phyloP scores from a whole-genome alignment of 2,113 vertebrate species.

The Syngnathoides biaculeatus region DNA sequence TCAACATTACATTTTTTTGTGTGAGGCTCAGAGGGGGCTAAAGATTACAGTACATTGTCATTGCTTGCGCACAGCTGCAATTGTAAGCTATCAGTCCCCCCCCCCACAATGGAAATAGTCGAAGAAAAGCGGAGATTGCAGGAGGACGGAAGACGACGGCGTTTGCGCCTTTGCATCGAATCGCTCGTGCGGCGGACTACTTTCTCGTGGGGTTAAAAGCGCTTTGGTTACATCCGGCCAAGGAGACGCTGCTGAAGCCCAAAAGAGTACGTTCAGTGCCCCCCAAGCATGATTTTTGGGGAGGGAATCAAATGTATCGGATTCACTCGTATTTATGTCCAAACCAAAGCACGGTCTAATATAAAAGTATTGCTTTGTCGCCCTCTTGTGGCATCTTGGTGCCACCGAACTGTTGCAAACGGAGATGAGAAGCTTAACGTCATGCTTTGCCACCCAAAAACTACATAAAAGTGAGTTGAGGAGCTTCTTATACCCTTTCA shows the following conservation, averaged over 20 bases:
- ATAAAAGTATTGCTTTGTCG: no score
- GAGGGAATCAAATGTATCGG: no score
- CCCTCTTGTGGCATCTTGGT: no score
- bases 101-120: constrained; percentile 2
- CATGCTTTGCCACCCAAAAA: no score
- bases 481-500: no score
- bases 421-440: no score
- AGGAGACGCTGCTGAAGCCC: constrained; percentile 29
- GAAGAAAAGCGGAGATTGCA: neutral
- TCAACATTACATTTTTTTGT: neutral
- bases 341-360: no score
- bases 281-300: neutral
- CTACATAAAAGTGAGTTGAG: no score
- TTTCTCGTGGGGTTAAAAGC: constrained; percentile 38
- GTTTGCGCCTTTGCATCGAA: constrained; percentile 37
- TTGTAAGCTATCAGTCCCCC: constrained; percentile 1
- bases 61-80: constrained; percentile 11
- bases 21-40: neutral
- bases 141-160: constrained; percentile 65
- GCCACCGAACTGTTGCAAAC: no score
- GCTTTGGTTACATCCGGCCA: constrained; percentile 50
- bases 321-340: no score
- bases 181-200: constrained; percentile 9
- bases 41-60: neutral
- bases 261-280: neutral